These are phyloP conservation scores for rabbit (Oryctolagus cuniculus) DNA, from an alignment of 2,113 vertebrate genomes.

Conservation along the genomic window mOryCun1.1 NC_091432.1:125924501-125925000, in stretches of 20 bases:
- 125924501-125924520: not conserved
- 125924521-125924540: conserved; percentile 14
- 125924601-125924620: not conserved
- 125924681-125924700: not conserved
- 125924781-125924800: not conserved
- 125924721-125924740: not conserved
- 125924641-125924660: not conserved
- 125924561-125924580: not conserved
- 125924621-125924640: not conserved
- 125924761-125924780: not conserved
- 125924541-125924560: not conserved
- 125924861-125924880: conserved; percentile 9
- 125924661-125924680: not conserved
- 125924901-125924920: not conserved
- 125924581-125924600: not conserved
- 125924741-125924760: not conserved
- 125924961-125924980: not conserved
- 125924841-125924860: conserved; percentile 57
- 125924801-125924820: not conserved
- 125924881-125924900: conserved; percentile 43
- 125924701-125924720: not conserved
- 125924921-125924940: not conserved
- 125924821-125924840: conserved; percentile 24
- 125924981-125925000: not conserved
- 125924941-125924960: not conserved